A percentile compares a stretch with the other conserved stretches of the same genome.
phyloP scores from a whole-genome alignment of 2,113 vertebrate species.

The Conger conger region DNA sequence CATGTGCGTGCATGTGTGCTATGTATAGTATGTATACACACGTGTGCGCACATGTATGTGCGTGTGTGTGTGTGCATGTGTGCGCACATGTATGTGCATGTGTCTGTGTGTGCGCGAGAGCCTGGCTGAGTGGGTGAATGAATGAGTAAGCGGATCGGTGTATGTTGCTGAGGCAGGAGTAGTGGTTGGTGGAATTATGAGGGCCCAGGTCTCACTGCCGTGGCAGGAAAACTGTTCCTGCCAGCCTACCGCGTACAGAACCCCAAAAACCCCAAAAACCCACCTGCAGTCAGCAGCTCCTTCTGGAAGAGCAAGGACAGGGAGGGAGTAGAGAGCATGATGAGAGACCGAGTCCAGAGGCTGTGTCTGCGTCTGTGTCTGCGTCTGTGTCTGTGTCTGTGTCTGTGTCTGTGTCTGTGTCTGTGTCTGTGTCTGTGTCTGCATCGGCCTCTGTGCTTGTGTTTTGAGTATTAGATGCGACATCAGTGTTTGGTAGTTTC shows the following conservation, averaged over 20 bases:
- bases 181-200: background rate
- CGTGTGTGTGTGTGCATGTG: too few relatives aligned
- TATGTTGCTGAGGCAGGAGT: background rate
- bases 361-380: background rate
- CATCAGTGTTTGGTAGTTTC: too few relatives aligned
- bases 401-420: too few relatives aligned
- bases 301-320: too few relatives aligned
- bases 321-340: background rate
- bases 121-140: background rate
- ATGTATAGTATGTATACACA: constrained; percentile 4
- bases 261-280: background rate
- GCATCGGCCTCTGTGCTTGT: too few relatives aligned
- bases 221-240: background rate
- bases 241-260: constrained; percentile 5
- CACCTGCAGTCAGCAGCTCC: background rate
- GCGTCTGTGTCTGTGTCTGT: background rate
- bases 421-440: background rate
- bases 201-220: background rate
- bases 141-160: background rate
- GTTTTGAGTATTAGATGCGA: background rate
- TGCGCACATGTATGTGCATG: too few relatives aligned
- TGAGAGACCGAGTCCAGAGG: background rate
- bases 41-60: too few relatives aligned
- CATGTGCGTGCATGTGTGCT: constrained; percentile 20
- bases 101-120: background rate